phyloP scores from a whole-genome alignment of 1,140 invertebrate species.

The Chrysoperla carnea region DNA sequence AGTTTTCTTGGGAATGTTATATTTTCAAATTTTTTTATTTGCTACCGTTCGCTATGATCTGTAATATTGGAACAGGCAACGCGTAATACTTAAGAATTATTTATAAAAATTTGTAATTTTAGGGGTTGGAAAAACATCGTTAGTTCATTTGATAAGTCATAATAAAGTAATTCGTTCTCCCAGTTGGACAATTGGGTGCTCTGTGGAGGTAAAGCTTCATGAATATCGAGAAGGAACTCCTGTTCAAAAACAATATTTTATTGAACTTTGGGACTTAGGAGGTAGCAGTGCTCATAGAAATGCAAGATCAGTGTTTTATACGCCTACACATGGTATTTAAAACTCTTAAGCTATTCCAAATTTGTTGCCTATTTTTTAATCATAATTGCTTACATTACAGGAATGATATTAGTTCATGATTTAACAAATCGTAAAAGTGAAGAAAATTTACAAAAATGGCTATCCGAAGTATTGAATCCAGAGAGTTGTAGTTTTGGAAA shows the following conservation, averaged over 20 bases:
- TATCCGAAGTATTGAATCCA: slow-evolving; percentile 75
- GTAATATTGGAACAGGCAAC: no score
- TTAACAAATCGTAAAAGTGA: slow-evolving; percentile 91
- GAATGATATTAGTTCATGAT: slow-evolving; percentile 89
- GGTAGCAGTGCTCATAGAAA: slow-evolving; percentile 85
- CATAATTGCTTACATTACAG: slow-evolving; percentile 26
- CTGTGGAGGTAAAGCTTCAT: slow-evolving; percentile 89
- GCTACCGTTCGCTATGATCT: no score
- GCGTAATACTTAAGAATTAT: no score
- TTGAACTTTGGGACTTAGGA: slow-evolving; percentile 93
- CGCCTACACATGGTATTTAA: slow-evolving; percentile 66
- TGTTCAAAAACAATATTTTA: slow-evolving; percentile 76
- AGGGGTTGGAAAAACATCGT: slow-evolving; percentile 90
- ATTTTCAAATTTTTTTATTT: no score
- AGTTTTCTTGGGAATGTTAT: no score
- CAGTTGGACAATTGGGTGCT: slow-evolving; percentile 88
- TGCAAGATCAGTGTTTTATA: slow-evolving; percentile 82
- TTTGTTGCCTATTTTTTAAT: not conserved
- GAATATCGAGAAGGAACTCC: slow-evolving; percentile 90
- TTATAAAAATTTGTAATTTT: slow-evolving; percentile 14
- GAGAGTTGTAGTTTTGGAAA: slow-evolving; percentile 37
- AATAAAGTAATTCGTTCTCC: slow-evolving; percentile 68
- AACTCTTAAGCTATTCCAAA: no score
- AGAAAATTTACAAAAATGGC: slow-evolving; percentile 82
- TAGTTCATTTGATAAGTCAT: slow-evolving; percentile 81